Base-by-base conservation (phyloP, 2,888 invertebrate species). In the Alentia gelatinosa region DNA sequence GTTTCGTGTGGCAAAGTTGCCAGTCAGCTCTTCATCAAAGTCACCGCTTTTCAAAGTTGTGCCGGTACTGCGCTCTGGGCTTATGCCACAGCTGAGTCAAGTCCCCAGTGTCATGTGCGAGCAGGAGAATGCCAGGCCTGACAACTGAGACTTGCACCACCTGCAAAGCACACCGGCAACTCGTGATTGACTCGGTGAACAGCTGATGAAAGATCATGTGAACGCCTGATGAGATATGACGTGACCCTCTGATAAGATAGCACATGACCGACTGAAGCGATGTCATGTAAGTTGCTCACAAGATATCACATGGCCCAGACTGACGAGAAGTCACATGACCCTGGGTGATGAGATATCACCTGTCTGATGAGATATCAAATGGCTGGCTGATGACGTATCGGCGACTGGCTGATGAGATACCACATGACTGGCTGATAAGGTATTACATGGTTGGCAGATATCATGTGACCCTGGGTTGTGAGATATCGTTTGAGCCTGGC, bases 81-180 rank as follows among this genome's bases (percentile, higher is more conserved):
- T 79, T 15, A 79, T 79, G 37, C 79, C 79, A 23, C 79, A 37
- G 79, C 39, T 79, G 15, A 39, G 79, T 19, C 79, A 79, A 23
- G 79, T 79, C 0, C 79, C 79, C 4, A 79, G 79, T 39, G 79
- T 79, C 79, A 79, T 79, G 79, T 79, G 79, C n/a, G 79, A 79
- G 37, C 79, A 79, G 37, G 79, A 79, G 37, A 39, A 23, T 12
- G 0, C 39, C 79, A 35, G 26, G 1, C 37, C 35, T 4, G 79
- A 19, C 37, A 39, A 79, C 37, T 37, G 79, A 33, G 63, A n/a
- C 19, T 9, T 19, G 47, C 47, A 19, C 47, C 19, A 19, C 9
- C 47, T 12, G 47, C 47, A 47, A 19, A 12, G 68, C 7, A 26
- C n/a, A n/a, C 15, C 26, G 68, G 7, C 7, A 15, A n/a, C 15